Evolutionary conservation across 2,113 vertebrate genomes (phyloP).

Genomic region (Pontoporia blainvillei): DNA sequence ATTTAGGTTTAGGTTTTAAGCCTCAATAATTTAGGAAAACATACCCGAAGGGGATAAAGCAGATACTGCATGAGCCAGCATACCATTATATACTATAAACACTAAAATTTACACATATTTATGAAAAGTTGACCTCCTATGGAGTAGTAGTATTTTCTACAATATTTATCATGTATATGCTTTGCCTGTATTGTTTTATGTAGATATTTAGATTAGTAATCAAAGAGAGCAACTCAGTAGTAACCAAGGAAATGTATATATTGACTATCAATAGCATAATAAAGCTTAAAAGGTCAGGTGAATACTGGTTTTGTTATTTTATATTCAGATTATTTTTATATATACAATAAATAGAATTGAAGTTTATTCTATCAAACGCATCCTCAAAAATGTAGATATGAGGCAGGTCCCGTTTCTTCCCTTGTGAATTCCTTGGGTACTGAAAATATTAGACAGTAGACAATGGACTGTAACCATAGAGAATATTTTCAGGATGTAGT

Average conservation of each 20-base stretch:
- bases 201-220: conserved; percentile 1
- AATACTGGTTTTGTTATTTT: background rate
- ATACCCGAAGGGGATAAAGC: background rate
- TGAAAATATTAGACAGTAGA: background rate
- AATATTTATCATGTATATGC: background rate
- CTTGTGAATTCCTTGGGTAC: background rate
- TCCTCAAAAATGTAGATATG: background rate
- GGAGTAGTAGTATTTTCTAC: background rate
- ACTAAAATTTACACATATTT: background rate
- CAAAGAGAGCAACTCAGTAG: background rate
- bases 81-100: background rate
- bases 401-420: background rate
- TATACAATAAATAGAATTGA: background rate
- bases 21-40: background rate
- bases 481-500: background rate
- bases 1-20: background rate
- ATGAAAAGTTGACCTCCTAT: background rate
- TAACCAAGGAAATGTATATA: background rate
- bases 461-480: background rate
- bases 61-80: background rate
- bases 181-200: background rate
- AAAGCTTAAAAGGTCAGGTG: background rate
- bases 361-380: background rate
- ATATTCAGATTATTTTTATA: background rate
- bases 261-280: background rate